These are phyloP conservation scores for Stercorarius parasiticus DNA, from an alignment of 2,113 vertebrate species.

Conservation along the genomic window DNA sequence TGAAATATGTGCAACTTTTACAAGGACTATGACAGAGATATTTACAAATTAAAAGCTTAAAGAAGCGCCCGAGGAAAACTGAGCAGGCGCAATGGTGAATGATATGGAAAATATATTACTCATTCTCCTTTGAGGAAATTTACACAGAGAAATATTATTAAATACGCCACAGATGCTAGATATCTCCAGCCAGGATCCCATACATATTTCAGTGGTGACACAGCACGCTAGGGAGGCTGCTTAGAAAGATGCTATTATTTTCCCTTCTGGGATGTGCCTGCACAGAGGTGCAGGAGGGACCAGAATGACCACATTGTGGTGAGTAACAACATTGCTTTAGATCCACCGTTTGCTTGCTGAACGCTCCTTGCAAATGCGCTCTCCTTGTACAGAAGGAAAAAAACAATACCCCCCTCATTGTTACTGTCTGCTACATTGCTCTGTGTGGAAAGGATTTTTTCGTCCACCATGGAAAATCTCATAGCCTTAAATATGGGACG, in stretches of 20 bases:
- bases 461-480: not conserved
- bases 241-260: not conserved
- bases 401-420: accelerated
- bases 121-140: not conserved
- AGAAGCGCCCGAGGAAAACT: not conserved
- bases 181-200: not conserved
- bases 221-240: not conserved
- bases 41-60: not conserved
- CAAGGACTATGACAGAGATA: not conserved
- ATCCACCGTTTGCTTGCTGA: accelerated
- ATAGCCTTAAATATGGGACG: not conserved
- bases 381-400: not conserved
- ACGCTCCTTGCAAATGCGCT: not conserved
- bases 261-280: not conserved
- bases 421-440: not conserved
- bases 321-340: not conserved
- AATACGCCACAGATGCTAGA: not conserved
- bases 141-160: not conserved
- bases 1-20: not conserved
- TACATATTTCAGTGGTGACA: not conserved
- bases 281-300: not conserved
- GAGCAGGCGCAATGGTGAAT: not conserved
- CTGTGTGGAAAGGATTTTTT: not conserved
- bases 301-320: not conserved
- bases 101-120: not conserved